Percentiles rank a stretch among this genome's conserved stretches.
Conservation (phyloP, 1,140 invertebrate genomes). For the Schlechtendalia chinensis region DNA sequence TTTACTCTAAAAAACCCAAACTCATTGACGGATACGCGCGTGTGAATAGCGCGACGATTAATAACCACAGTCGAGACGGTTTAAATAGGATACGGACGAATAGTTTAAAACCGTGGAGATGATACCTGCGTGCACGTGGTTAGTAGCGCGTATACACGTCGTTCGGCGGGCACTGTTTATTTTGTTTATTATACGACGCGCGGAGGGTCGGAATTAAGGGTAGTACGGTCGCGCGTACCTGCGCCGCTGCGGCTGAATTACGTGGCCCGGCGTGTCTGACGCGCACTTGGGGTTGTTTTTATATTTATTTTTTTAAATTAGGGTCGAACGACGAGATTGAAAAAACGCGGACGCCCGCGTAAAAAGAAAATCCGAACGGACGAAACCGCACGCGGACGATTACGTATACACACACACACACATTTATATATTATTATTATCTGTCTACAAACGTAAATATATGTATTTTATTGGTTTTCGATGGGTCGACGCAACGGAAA, state of each 20-base stretch:
- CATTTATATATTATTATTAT: no score
- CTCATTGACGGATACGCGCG: not conserved
- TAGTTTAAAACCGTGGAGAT: not conserved
- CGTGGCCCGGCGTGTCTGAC: not conserved
- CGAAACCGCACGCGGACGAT: no score
- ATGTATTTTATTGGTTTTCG: conserved; percentile 19
- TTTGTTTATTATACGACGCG: not conserved
- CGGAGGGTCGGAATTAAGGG: not conserved
- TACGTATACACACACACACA: no score
- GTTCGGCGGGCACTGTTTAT: conserved; percentile 10
- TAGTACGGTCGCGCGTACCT: not conserved
- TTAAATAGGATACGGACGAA: conserved; percentile 23
- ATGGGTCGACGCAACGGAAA: no score
- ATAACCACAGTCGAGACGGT: conserved; percentile 28
- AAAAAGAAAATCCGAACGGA: no score
- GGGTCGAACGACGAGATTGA: not conserved
- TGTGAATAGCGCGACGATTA: conserved; percentile 8
- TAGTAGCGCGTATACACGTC: no score
- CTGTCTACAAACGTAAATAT: not conserved
- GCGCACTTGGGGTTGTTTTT: no score
- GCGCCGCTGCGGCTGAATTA: not conserved
- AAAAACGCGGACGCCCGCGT: no score
- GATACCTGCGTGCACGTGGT: not conserved
- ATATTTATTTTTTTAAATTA: not conserved
- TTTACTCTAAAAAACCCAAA: not conserved